phyloP scores from a whole-genome alignment of 2,888 invertebrate species.

The Nemurella pictetii region DNA sequence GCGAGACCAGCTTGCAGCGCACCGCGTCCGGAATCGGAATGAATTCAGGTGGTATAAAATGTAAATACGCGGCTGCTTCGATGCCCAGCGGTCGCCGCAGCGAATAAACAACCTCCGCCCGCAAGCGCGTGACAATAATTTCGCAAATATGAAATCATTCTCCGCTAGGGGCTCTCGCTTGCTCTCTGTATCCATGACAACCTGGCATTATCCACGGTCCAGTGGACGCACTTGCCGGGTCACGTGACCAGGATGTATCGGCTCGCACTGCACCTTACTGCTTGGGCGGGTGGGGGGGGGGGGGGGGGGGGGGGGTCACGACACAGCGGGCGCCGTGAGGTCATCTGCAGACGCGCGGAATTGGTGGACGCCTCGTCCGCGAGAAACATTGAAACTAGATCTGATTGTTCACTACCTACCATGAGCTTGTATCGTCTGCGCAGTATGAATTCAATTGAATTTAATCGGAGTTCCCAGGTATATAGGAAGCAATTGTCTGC shows the following conservation, averaged over 20 bases:
- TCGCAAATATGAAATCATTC: neutral
- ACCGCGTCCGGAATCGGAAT: no score
- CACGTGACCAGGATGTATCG: neutral
- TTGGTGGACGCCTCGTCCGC: neutral
- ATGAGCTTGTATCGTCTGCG: no score
- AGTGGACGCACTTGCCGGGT: neutral
- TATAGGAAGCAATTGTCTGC: no score
- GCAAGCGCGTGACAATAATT: neutral
- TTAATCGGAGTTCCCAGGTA: no score
- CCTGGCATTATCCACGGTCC: neutral
- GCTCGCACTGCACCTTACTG: no score
- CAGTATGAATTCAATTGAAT: no score
- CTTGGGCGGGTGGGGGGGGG: no score
- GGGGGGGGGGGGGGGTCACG: neutral
- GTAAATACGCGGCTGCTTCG: neutral
- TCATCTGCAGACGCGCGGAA: neutral
- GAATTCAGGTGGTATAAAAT: neutral
- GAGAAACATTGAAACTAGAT: no score
- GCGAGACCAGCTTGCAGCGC: no score
- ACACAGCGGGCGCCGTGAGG: neutral
- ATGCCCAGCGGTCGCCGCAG: neutral
- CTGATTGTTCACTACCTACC: no score
- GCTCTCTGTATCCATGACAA: neutral
- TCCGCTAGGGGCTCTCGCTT: neutral
- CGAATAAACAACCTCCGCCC: neutral